Base-by-base conservation (phyloP, 1,140 invertebrate species). In the Papilio polytes region DNA sequence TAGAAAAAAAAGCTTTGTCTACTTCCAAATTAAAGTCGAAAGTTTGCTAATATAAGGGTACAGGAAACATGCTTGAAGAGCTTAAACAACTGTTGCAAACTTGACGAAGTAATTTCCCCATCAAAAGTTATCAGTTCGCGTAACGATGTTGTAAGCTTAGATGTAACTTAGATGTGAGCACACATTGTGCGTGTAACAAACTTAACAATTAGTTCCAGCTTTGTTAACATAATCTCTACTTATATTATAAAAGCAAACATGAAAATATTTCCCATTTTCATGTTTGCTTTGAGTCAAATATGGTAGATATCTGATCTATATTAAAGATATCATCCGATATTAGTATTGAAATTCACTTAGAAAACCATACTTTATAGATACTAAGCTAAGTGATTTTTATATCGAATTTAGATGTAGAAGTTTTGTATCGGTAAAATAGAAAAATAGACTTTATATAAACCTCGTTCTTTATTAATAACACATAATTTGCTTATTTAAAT, bases 131-230 rank as follows among this genome's bases (percentile, higher is more conserved):
- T 70, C 22, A 63, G 59, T 70, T 18, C 26, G 13, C 63, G 22
- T 70, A 70, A 70, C 63, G 63, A 70, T 70, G 63, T 70, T 70
- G 63, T 70, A 70, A 70, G 26, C 63, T 70, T 70, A 70, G 63
- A 36, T 15, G 63, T 66, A 66, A 66, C 59, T 63, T 63, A 63
- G 22, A 63, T 26, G 59, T 63, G 22, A 63, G 59, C 26, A 70
- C 63, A 70, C 26, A 70, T 70, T 70, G 63, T 70, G 63, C 26
- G 63, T 70, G 63, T 70, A 70, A 70, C 31, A 70, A 70, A 70
- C 63, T 70, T 70, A 15, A 31, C 63, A 70, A 70, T 70, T 70
- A 31, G 13, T 70, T 70, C 6, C 63, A 70, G 26, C 13, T 36
- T 18, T 70, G 26, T 70, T 31, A 31, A 70, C 63, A 70, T 36